Evolutionary conservation across 2,113 vertebrate genomes (phyloP).

Genomic region (Tyto alba): DNA sequence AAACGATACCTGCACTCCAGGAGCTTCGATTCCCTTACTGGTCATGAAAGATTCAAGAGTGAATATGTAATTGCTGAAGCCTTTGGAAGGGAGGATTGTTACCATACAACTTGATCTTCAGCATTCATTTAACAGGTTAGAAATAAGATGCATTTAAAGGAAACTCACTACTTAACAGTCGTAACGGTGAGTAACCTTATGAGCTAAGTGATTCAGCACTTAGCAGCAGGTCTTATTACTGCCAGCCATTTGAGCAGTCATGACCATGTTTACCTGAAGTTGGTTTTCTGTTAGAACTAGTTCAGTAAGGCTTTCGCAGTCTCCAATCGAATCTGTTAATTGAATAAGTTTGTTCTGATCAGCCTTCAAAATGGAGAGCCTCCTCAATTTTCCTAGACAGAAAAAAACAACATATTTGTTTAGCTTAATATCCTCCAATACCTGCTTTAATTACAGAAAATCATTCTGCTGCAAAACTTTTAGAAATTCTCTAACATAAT

Average conservation of each 20-base stretch:
- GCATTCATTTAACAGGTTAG: neutral
- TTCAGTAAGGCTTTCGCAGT: slow-evolving; percentile 94
- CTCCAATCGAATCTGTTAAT: slow-evolving; percentile 89
- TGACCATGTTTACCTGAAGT: slow-evolving; percentile 79
- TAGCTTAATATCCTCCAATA: neutral
- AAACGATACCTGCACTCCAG: neutral
- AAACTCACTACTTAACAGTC: neutral
- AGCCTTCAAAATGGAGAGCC: slow-evolving; percentile 91
- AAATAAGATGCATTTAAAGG: neutral
- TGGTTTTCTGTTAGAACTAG: slow-evolving; percentile 96
- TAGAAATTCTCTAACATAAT: neutral
- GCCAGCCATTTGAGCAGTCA: neutral
- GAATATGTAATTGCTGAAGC: neutral
- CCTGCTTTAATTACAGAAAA: neutral
- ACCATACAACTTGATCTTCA: neutral
- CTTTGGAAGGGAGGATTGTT: neutral
- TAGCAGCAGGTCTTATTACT: neutral
- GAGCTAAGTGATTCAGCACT: neutral
- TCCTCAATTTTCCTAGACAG: slow-evolving; percentile 83
- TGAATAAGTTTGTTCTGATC: slow-evolving; percentile 92
- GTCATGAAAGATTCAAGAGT: slow-evolving; percentile 2
- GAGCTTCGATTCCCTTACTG: neutral
- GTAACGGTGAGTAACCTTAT: neutral
- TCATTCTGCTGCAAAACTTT: neutral
- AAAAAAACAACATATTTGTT: neutral